A percentile compares a stretch with the other conserved stretches of the same genome.
phyloP scores from a whole-genome alignment of 2,797 vertebrate species.

The Graptemys geographica region DNA sequence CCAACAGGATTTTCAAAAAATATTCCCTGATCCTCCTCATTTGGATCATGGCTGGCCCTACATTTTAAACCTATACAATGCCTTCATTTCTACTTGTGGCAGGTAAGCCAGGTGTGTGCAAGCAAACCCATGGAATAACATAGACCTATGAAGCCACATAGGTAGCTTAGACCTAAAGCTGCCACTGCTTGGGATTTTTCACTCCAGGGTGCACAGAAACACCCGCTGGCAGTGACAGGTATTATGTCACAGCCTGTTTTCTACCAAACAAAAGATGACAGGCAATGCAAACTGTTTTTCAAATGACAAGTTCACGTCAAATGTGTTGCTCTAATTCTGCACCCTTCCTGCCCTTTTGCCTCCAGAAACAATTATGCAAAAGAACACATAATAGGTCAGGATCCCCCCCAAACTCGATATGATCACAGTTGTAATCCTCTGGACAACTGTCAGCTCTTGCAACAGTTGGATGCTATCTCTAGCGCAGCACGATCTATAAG shows the following conservation, averaged over 20 bases:
- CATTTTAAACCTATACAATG: not conserved
- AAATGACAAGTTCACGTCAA: constrained; percentile 73
- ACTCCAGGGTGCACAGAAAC: constrained; percentile 79
- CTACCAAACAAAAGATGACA: constrained; percentile 81
- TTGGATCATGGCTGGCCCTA: not conserved
- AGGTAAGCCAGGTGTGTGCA: constrained; percentile 16
- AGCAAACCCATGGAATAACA: not conserved
- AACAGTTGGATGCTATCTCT: constrained; percentile 80
- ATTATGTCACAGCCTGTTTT: constrained; percentile 79
- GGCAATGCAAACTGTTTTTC: constrained; percentile 80
- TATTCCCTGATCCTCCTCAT: not conserved
- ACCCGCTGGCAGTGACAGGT: constrained; percentile 81
- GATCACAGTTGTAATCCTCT: constrained; percentile 79
- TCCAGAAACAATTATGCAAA: constrained; percentile 81
- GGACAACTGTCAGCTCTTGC: constrained; percentile 82
- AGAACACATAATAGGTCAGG: constrained; percentile 79
- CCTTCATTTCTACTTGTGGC: not conserved
- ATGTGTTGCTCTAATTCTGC: constrained; percentile 74
- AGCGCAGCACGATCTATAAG: constrained; percentile 72
- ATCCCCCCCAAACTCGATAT: constrained; percentile 76
- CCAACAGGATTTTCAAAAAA: constrained; percentile 11
- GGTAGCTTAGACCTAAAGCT: constrained; percentile 67
- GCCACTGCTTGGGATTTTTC: constrained; percentile 72
- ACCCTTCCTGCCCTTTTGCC: constrained; percentile 71
- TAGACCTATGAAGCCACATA: not conserved